Conservation (phyloP, 2,113 vertebrate genomes). For the Pluvialis apricaria region DNA sequence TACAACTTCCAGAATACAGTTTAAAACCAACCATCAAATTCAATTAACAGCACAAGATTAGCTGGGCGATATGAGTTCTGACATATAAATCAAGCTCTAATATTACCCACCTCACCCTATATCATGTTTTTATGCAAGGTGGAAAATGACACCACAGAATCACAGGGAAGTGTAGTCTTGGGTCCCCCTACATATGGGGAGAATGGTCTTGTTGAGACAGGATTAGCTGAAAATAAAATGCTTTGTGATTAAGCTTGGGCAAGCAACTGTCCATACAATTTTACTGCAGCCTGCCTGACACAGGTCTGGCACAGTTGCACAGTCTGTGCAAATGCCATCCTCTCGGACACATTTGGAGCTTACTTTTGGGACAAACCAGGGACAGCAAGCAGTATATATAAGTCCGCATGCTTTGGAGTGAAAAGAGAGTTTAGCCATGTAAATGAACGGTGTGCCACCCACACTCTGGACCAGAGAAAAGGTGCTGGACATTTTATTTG, state of each 20-base stretch:
- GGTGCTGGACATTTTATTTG: background rate
- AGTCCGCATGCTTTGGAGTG: accelerated
- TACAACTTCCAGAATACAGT: background rate
- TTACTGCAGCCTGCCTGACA: background rate
- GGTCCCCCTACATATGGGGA: too few species aligned
- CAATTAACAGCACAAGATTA: background rate
- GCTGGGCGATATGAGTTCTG: background rate
- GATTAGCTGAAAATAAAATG: background rate
- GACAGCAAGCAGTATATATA: background rate
- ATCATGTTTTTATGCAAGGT: background rate
- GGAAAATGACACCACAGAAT: background rate
- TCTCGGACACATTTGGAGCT: background rate
- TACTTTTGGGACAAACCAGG: background rate
- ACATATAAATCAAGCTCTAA: background rate
- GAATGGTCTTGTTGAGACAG: background rate
- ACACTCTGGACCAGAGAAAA: background rate
- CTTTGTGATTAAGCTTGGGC: background rate
- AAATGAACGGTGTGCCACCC: accelerated
- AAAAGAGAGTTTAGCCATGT: background rate
- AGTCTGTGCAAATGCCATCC: background rate
- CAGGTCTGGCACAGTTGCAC: background rate
- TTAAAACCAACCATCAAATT: background rate
- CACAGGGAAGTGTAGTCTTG: background rate
- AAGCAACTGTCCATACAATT: background rate
- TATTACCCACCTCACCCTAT: background rate